A percentile compares a stretch with the other conserved stretches of the same genome.
These are phyloP conservation scores for Trichacis sp. DNA, from an alignment of 2,888 invertebrate species.

Conservation along the genomic window DNA sequence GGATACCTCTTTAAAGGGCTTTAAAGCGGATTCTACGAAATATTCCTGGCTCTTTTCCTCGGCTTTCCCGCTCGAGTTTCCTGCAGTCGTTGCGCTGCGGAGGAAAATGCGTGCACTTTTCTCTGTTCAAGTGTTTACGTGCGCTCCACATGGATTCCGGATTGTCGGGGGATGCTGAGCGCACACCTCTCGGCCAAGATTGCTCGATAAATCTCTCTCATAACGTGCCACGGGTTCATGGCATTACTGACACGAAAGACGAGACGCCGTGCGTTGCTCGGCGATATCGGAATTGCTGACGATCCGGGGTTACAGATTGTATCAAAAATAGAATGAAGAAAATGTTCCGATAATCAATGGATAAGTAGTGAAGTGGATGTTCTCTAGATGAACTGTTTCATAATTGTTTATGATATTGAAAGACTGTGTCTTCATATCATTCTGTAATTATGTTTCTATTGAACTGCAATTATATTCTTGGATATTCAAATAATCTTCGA, in stretches of 20 bases:
- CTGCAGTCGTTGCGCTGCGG: background rate
- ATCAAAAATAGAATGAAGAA: background rate
- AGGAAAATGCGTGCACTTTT: background rate
- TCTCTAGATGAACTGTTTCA: no score
- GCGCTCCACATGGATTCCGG: background rate
- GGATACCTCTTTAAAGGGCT: no score
- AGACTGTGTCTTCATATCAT: no score
- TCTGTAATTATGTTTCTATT: no score
- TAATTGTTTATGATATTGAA: no score
- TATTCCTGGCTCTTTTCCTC: background rate
- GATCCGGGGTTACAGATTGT: background rate
- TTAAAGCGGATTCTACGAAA: background rate
- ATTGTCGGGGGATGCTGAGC: conserved; percentile 20
- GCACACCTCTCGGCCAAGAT: conserved; percentile 24
- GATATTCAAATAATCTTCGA: no score
- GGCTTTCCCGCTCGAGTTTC: background rate
- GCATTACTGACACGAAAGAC: conserved; percentile 17
- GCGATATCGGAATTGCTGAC: conserved; percentile 1
- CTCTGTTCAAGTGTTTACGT: conserved; percentile 10
- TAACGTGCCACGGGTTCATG: conserved; percentile 23
- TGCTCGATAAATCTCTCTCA: conserved; percentile 34
- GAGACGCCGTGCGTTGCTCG: background rate
- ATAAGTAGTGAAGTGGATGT: no score
- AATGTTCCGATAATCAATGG: no score
- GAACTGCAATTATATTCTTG: no score